These are phyloP conservation scores for Epinotia nisella DNA, from an alignment of 2,888 invertebrate genomes.

Conservation along the genomic window DNA sequence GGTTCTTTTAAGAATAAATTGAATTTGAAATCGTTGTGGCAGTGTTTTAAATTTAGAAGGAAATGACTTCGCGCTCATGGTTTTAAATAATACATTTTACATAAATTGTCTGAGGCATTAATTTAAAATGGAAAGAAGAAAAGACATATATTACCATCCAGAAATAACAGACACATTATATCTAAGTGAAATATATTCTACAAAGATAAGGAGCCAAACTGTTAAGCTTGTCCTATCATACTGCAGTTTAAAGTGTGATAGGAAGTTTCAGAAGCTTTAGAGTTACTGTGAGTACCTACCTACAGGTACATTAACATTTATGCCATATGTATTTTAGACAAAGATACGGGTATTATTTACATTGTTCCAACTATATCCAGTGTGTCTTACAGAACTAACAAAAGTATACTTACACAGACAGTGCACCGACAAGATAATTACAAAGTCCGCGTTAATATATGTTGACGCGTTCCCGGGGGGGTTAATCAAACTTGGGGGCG, in stretches of 20 bases:
- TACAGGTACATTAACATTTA: neutral
- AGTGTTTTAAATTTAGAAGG: conserved; percentile 35
- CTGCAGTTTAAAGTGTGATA: neutral
- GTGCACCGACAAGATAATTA: conserved; percentile 33
- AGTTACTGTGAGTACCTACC: neutral
- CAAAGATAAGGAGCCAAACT: neutral
- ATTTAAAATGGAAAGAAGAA: neutral
- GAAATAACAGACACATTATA: neutral
- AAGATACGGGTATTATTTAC: neutral
- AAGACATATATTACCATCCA: neutral
- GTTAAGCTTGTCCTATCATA: neutral
- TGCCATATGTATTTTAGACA: neutral
- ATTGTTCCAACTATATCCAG: neutral
- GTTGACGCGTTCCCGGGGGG: conserved; percentile 53
- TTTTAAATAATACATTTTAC: conserved; percentile 29
- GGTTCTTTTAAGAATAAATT: conserved; percentile 53
- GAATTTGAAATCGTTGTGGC: conserved; percentile 37
- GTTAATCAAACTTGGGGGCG: conserved; percentile 74
- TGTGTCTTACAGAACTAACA: conserved; percentile 20
- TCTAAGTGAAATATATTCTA: neutral
- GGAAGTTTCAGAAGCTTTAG: neutral
- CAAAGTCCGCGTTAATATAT: conserved; percentile 41
- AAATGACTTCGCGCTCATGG: conserved; percentile 25
- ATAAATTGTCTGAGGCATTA: conserved; percentile 27
- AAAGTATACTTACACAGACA: conserved; percentile 11